phyloP scores from a whole-genome alignment of 2,888 invertebrate species.

The Lochmaea crataegi region DNA sequence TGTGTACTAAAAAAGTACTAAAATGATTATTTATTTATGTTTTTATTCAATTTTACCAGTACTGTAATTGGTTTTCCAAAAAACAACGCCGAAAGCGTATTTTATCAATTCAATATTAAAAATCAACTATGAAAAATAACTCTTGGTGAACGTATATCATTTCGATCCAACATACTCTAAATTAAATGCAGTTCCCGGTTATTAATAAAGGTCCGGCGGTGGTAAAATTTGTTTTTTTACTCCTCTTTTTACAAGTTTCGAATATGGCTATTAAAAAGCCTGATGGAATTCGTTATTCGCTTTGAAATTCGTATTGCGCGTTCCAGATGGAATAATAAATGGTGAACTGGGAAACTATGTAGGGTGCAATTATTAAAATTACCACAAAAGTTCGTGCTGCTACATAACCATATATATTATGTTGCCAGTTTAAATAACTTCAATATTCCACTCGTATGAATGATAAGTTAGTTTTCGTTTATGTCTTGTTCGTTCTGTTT shows the following conservation, averaged over 20 bases:
- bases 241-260: conserved; percentile 15
- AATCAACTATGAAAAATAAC: too few relatives aligned
- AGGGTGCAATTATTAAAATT: conserved; percentile 17
- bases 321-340: conserved; percentile 33
- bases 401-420: conserved; percentile 6
- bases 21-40: too few relatives aligned
- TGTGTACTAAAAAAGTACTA: too few relatives aligned
- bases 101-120: too few relatives aligned
- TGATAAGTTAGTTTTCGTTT: background rate
- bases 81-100: too few relatives aligned
- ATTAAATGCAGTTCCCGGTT: background rate
- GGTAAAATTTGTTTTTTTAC: background rate
- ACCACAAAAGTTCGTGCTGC: conserved; percentile 16
- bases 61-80: too few relatives aligned
- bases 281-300: conserved; percentile 33
- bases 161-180: background rate
- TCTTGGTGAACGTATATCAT: background rate
- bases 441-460: conserved; percentile 1
- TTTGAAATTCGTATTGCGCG: conserved; percentile 17
- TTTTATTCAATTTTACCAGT: too few relatives aligned
- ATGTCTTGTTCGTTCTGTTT: background rate
- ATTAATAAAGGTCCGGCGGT: background rate
- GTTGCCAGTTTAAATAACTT: conserved; percentile 20
- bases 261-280: conserved; percentile 4
- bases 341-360: background rate